These are phyloP conservation scores for Sinodicranocentrus sp. DNA, from an alignment of 2,888 invertebrate species.

Conservation along the genomic window DNA sequence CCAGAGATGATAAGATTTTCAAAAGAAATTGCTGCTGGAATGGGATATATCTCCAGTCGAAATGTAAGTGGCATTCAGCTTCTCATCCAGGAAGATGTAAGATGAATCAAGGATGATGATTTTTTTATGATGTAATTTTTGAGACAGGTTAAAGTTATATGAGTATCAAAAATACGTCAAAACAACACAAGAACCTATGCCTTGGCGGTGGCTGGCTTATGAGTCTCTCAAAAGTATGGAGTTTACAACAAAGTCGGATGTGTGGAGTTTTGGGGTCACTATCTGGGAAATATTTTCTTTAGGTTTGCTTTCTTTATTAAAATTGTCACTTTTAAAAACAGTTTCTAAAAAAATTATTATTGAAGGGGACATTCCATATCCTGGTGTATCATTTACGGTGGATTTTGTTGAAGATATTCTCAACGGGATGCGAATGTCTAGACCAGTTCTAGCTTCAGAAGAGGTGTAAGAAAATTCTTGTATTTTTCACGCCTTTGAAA, in stretches of 20 bases:
- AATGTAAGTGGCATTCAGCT: too few relatives aligned
- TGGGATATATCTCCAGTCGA: constrained; percentile 42
- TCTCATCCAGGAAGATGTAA: too few relatives aligned
- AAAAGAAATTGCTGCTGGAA: constrained; percentile 57
- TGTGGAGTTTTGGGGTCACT: constrained; percentile 6
- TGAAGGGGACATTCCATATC: not conserved
- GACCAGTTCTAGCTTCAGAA: not conserved
- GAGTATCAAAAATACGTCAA: constrained; percentile 15
- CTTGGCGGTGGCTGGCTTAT: constrained; percentile 5
- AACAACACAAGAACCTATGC: not conserved
- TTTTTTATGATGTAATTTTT: not conserved
- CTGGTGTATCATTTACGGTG: not conserved
- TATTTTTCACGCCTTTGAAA: too few relatives aligned
- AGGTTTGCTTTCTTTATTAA: too few relatives aligned
- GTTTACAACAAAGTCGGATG: not conserved
- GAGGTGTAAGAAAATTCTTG: not conserved
- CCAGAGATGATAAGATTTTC: not conserved
- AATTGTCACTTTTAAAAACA: not conserved
- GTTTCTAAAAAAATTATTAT: not conserved
- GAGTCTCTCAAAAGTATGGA: not conserved
- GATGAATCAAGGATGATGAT: too few relatives aligned
- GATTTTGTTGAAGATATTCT: not conserved
- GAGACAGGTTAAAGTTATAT: not conserved
- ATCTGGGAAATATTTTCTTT: constrained; percentile 5
- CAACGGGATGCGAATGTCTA: not conserved